A percentile compares a stretch with the other conserved stretches of the same genome.
These are phyloP conservation scores for Hypanus sabinus DNA, from an alignment of 2,113 vertebrate genomes.

Conservation along the genomic window DNA sequence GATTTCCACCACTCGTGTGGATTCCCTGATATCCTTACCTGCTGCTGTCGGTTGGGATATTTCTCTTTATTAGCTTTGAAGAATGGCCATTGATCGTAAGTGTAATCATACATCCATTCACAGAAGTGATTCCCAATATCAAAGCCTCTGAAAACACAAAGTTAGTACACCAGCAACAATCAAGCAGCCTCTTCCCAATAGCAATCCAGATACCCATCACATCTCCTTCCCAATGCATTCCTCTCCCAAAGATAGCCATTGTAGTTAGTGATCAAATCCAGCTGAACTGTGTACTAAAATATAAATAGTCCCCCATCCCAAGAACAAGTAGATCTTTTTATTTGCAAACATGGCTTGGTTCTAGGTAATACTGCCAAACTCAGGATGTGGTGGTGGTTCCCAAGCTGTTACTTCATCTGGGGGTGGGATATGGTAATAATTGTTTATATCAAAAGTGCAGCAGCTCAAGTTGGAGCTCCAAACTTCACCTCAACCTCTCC, in stretches of 20 bases:
- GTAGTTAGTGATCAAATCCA: neutral
- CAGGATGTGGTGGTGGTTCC: neutral
- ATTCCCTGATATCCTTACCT: constrained; percentile 55
- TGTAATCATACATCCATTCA: constrained; percentile 87
- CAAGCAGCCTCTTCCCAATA: neutral
- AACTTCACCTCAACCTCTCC: neutral
- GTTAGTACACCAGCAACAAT: neutral
- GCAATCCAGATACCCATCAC: neutral
- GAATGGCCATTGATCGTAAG: constrained; percentile 70
- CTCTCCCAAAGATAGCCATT: neutral
- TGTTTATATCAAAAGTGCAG: too few relatives aligned
- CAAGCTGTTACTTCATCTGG: neutral
- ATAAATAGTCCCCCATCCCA: accelerated
- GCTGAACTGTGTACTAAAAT: too few relatives aligned
- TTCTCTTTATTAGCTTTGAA: constrained; percentile 61
- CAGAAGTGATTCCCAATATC: constrained; percentile 92
- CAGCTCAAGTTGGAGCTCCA: neutral
- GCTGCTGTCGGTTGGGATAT: constrained; percentile 73
- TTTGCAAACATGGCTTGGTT: neutral
- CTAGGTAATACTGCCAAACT: neutral
- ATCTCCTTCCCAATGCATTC: neutral
- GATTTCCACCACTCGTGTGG: neutral
- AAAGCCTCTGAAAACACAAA: constrained; percentile 66
- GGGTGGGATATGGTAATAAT: neutral
- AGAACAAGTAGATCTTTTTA: neutral